Base-by-base conservation (phyloP, 1,140 invertebrate genomes). In the Mamestra configurata region DNA sequence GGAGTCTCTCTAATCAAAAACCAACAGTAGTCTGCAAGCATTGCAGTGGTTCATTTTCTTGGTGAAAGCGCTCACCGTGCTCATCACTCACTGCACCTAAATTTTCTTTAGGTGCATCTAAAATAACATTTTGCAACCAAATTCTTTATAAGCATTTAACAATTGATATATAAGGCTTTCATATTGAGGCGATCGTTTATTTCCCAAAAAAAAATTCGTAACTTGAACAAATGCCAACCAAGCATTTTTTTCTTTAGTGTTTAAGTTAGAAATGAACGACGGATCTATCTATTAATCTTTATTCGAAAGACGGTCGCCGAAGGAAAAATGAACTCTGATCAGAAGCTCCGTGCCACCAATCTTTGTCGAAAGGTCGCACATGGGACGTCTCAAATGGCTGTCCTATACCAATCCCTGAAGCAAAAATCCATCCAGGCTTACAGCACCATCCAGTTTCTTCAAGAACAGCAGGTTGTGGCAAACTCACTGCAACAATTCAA, bases 11-110 rank as follows among this genome's bases (percentile, higher is more conserved):
- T 79, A 55, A 73, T 71, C 10, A 53, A 61, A 64, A 61, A 51
- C 64, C 72, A 77, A 59, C 79, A 80, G 51, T 80, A 77, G 37
- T 80, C 79, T 37, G 72, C 79, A 27, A 76, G 72, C 72, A 80
- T 80, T 46, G 64, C 40, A 77, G 79, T 15, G 15, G 18, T 55
- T 49, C 64, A 80, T 71, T 49, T 57, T 81, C 72, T 71, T 77
- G 79, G 18, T 81, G 64, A 64, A 81, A 72, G 11, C 73, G 11
- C 20, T 81, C 70, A 4, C 78, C 78, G 6, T 73, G 70, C 15
- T 73, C 78, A 57, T 66, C 57, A 73, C 55, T 73, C 0, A 79
- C 70, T 20, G 70, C 53, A 24, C 53, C 53, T 24, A 24, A 24
- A 22, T 57, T 57, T 24, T 3, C 0, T 8, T 3, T 8, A 57